Conservation (phyloP, 2,888 invertebrate genomes). For the Parapristionchus giblindavisi region DNA sequence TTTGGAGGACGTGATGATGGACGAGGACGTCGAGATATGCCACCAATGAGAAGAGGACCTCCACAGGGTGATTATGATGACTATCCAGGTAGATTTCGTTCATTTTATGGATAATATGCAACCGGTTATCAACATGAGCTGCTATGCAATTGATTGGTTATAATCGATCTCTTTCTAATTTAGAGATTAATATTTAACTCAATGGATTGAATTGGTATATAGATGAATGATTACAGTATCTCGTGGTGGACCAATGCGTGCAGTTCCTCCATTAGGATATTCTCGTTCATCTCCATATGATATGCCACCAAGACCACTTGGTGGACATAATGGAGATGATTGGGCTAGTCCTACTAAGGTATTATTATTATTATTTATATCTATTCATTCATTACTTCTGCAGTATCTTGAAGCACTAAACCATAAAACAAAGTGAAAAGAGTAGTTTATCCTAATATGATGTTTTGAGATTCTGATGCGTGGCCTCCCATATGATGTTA, state of each 20-base stretch:
- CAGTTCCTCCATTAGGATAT: conserved; percentile 12
- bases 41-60: conserved; percentile 10
- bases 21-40: background rate
- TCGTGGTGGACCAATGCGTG: conserved; percentile 36
- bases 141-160: background rate
- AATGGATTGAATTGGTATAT: no score
- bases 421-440: no score
- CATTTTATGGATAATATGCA: background rate
- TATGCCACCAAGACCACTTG: conserved; percentile 18
- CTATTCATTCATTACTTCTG: no score
- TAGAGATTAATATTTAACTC: background rate
- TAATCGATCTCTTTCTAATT: background rate
- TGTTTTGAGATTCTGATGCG: conserved; percentile 58
- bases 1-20: conserved; percentile 9
- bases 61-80: conserved; percentile 5
- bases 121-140: conserved; percentile 4
- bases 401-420: no score
- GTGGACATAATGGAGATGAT: conserved; percentile 16
- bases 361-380: no score
- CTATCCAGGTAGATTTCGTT: background rate
- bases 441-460: no score
- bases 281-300: conserved; percentile 32
- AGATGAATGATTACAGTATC: no score
- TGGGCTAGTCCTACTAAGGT: conserved; percentile 33
- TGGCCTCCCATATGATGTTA: conserved; percentile 63